These are phyloP conservation scores for Xylocampa areola DNA, from an alignment of 2,888 invertebrate species.

Conservation along the genomic window DNA sequence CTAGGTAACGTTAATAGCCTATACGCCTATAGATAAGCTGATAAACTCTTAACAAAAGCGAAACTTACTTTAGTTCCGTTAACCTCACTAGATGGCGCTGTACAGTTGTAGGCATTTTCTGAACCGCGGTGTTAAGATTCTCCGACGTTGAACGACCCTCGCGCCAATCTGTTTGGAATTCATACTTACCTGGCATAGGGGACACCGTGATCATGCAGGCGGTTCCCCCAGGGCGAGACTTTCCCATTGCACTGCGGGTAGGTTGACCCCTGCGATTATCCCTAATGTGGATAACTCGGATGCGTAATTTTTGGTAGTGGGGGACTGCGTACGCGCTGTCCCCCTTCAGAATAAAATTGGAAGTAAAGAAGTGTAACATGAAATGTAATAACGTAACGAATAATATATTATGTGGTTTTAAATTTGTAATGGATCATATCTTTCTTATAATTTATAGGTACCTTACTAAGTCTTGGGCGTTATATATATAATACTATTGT, in stretches of 20 bases:
- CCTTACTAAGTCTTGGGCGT: too few species aligned
- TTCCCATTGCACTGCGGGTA: slow-evolving; percentile 2
- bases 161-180: neutral
- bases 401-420: too few species aligned
- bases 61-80: neutral
- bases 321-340: neutral
- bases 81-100: slow-evolving; percentile 3
- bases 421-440: too few species aligned
- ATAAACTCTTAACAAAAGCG: too few species aligned
- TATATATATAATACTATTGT: too few species aligned
- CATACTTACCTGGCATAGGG: slow-evolving; percentile 11
- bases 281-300: slow-evolving; percentile 6
- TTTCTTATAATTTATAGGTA: too few species aligned
- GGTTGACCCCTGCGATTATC: slow-evolving; percentile 7
- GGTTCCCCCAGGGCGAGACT: neutral
- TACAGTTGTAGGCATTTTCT: neutral
- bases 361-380: too few species aligned
- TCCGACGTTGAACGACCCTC: neutral
- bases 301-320: slow-evolving; percentile 4
- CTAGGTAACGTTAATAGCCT: too few species aligned
- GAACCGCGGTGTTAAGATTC: slow-evolving; percentile 9
- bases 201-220: slow-evolving; percentile 3
- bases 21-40: too few species aligned
- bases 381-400: too few species aligned
- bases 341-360: neutral